Evolutionary conservation across 2,113 vertebrate species (phyloP), one percentile per base, ranked within the genome.

Genomic region (Chlamydotis undulata): DNA sequence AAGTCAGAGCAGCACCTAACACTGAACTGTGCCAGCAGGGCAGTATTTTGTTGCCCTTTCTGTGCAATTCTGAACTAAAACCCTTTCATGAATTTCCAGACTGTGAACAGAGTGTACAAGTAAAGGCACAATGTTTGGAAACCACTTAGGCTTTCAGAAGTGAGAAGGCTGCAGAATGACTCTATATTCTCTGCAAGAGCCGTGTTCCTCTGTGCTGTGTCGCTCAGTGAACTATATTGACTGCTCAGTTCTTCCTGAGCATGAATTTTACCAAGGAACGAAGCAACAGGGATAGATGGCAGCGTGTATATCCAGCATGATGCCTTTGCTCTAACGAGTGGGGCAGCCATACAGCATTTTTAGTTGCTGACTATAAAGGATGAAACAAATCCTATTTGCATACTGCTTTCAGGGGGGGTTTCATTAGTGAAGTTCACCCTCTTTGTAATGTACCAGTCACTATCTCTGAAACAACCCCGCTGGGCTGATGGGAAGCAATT

Each of bases 401-500:
- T 91, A 53, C 45, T 52, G 41, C 60, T 90, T 52, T 68, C 29
- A 43, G 64, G 33, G 47, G 88, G 45, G n/a, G 11, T 76, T 93
- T 96, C 52, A 41, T 94, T 89, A 90, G 52, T 63, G 60, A 70
- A 7, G 26, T 78, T 91, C 56, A 18, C 53, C 39, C 26, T 77
- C 43, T 94, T 93, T 80, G 60, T 88, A 56, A 35, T 26, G 21
- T 74, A 80, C 33, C 74, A 82, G 29, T 50, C 67, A 39, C 63
- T 67, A 26, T 47, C 71, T 85, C 76, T 79, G 71, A 86, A 87
- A 57, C 31, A 88, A 52, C 59, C 75, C 87, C 2, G 21, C 82
- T 95, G 79, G 85, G 90, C 88, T 93, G 45, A 52, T 56, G 49
- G 26, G 47, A 92, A 89, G 55, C 64, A 94, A 91, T 95, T 94